These are phyloP conservation scores for Calliopsis andreniformis DNA, from an alignment of 1,140 invertebrate genomes.

Conservation along the genomic window DNA sequence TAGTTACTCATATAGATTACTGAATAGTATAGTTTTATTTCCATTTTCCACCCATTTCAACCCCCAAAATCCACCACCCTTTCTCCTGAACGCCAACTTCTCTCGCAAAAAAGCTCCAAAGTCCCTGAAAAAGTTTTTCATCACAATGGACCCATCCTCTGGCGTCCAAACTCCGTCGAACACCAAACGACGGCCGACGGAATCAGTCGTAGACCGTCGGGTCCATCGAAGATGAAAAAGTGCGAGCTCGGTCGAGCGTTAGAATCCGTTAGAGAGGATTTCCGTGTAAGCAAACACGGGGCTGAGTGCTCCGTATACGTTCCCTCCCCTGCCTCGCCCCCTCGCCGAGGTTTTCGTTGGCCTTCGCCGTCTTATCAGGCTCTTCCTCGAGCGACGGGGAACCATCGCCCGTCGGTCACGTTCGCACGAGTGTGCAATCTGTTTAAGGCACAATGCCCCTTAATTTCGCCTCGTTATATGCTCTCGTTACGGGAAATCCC, in stretches of 20 bases:
- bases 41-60: too few relatives aligned
- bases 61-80: too few relatives aligned
- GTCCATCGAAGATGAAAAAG: slow-evolving; percentile 67
- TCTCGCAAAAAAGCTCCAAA: too few relatives aligned
- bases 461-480: slow-evolving; percentile 69
- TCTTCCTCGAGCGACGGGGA: slow-evolving; percentile 38
- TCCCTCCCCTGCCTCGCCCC: slow-evolving; percentile 55
- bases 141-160: too few relatives aligned
- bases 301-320: slow-evolving; percentile 73
- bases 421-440: slow-evolving; percentile 64
- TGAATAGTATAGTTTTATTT: too few relatives aligned
- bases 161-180: not conserved
- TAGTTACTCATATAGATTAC: too few relatives aligned
- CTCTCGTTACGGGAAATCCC: slow-evolving; percentile 48
- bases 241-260: slow-evolving; percentile 76
- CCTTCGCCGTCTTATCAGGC: slow-evolving; percentile 68
- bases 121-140: too few relatives aligned
- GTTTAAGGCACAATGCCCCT: slow-evolving; percentile 73
- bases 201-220: slow-evolving; percentile 13
- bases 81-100: too few relatives aligned
- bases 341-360: slow-evolving; percentile 43
- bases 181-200: not conserved
- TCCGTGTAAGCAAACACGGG: slow-evolving; percentile 81
- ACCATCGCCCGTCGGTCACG: slow-evolving; percentile 65
- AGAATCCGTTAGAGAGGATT: slow-evolving; percentile 82